Evolutionary conservation across 2,113 vertebrate species (phyloP), one percentile per base, ranked within the genome.

Genomic region (Leptobrachium leishanense): DNA sequence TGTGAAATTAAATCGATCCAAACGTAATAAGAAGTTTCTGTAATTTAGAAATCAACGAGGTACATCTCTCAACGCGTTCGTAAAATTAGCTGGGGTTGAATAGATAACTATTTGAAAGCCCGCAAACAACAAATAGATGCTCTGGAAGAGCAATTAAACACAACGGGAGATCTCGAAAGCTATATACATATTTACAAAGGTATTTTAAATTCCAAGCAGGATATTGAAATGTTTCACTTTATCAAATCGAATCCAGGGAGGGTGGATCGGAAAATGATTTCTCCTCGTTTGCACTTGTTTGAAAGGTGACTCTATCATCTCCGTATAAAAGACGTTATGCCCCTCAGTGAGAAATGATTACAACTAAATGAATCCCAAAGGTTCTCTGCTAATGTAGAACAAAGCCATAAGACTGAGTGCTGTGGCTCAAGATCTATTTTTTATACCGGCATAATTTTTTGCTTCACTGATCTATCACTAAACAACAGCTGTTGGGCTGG

Each of bases 381-480:
- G 88, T 89, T 90, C 87, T 46, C 54, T 83, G 78, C 87, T 88
- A 89, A 92, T 85, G 87, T 84, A 89, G 88, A 93, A 94, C 92
- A 95, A 94, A 94, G 88, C 89, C 84, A 85, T 81, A 87, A 88
- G 90, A 90, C 89, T 67, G 87, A 81, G 86, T 89, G 85, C 74
- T 42, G 85, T 83, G 81, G 81, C 84, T 92, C 87, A 88, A 91
- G 90, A 94, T 94, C 91, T 91, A 89, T 94, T 93, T 95, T 91
- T 93, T 84, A 91, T 91, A 88, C 80, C 73, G 40, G 92, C 90
- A 91, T 95, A 93, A 94, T 95, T 96, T 95, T 94, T 94, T 94
- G 94, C 93, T 96, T 95, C 94, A 94, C 90, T 96, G 93, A 95
- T 95, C 91, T 95, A 93, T 94, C 93, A 92, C 92, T 92, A 93